These are phyloP conservation scores for Mesoclemmys tuberculata DNA, from an alignment of 2,113 vertebrate genomes.

Conservation along the genomic window DNA sequence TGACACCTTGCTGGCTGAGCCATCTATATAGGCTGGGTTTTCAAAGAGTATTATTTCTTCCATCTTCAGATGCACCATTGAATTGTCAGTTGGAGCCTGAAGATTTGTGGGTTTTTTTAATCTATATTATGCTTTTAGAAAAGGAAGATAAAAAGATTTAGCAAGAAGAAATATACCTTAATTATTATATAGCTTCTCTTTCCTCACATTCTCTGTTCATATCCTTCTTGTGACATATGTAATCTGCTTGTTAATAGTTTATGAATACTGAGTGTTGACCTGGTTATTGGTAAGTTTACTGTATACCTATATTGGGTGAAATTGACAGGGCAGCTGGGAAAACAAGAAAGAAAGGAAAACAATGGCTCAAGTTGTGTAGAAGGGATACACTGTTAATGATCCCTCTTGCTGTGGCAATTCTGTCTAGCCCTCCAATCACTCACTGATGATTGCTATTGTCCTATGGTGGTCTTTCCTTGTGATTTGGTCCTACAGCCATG, in stretches of 20 bases:
- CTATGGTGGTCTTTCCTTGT: background rate
- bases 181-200: background rate
- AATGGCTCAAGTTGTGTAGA: background rate
- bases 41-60: background rate
- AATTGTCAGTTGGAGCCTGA: background rate
- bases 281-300: background rate
- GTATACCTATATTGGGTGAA: background rate
- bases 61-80: background rate
- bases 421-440: background rate
- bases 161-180: background rate
- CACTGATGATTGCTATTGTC: background rate
- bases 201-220: background rate
- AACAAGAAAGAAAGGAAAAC: background rate
- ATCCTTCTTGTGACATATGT: fast-evolving
- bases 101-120: background rate
- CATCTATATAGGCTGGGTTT: background rate
- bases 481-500: background rate
- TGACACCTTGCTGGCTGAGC: background rate
- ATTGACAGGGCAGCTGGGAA: background rate
- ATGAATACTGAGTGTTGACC: background rate
- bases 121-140: background rate
- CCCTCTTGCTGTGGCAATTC: background rate
- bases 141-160: background rate
- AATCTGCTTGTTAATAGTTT: background rate
- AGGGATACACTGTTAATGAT: background rate